Base-by-base conservation (phyloP, 2,113 vertebrate genomes). In the Hepsetus odoe region DNA sequence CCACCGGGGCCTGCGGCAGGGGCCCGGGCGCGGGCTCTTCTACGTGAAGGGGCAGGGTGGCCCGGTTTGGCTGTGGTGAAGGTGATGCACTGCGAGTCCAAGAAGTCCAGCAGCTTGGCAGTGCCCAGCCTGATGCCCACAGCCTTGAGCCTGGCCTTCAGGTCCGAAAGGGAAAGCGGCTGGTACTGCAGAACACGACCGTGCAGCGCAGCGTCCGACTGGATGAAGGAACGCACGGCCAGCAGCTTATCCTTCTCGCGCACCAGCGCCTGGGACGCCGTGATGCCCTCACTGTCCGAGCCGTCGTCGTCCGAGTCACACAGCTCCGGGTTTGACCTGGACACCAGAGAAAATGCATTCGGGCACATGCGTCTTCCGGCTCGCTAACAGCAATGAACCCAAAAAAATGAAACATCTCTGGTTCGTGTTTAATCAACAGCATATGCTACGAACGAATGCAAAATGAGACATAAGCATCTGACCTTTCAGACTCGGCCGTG, bases 1-100 rank as follows among this genome's bases (percentile, higher is more conserved):
- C 13, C 20, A 8, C n/a, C 33, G 0, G 64, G 33, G 0, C 51
- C 38, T n/a, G 42, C 38, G 14, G 16, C 33, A 20, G 46, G 69
- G 28, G 18, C 69, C 30, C 56, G 55, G 4, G 51, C 28, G 0
- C 64, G 65, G 2, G 32, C 67, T 65, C 64, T 81, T 22, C 94
- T 87, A 80, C 74, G 81, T 76, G 82, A 55, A 55, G 86, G 64
- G 2, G 80, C 86, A 0, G 93, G 64, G 28, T 89, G 94, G 24
- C 94, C 91, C 0, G 93, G 92, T n/a, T 91, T 84, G 0, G 96
- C 96, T 0, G 94, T 98, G 73, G 96, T 98, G 74, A 95, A 94
- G 7, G 97, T 99, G 83, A 99, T 92, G 70, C 96, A 96, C 72
- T 97, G 96, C 35, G 95, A 89, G 64, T 99, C 97, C 73, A 99